phyloP scores from a whole-genome alignment of 2,797 vertebrate genomes.

The Gephyroberyx darwinii region DNA sequence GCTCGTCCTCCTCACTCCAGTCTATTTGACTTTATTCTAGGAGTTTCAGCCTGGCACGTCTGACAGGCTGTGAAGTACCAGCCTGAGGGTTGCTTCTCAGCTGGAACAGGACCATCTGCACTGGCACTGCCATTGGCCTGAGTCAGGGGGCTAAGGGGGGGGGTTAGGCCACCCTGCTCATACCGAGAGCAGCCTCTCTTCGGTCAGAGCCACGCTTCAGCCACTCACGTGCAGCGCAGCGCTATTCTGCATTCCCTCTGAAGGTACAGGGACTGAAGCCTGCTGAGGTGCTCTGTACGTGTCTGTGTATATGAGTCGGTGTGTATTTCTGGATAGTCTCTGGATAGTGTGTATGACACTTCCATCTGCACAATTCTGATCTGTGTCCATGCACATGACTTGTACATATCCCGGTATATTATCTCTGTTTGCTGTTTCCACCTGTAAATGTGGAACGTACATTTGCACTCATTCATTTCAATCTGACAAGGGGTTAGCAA shows the following conservation, averaged over 20 bases:
- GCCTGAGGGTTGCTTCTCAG: conserved; percentile 42
- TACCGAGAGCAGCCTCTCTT: conserved; percentile 9
- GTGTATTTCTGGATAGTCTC: conserved; percentile 3
- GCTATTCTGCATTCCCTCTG: conserved; percentile 7
- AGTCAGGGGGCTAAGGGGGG: conserved; percentile 7
- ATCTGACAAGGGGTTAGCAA: too few relatives aligned
- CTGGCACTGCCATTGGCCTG: conserved; percentile 7
- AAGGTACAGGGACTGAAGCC: conserved; percentile 16
- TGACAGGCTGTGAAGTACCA: conserved; percentile 61
- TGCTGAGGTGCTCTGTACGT: conserved; percentile 11
- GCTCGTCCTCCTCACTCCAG: conserved; percentile 8
- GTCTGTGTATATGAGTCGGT: conserved; percentile 22
- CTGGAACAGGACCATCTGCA: conserved; percentile 60
- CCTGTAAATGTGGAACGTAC: too few relatives aligned
- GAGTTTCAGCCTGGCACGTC: conserved; percentile 54
- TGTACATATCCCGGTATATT: not conserved
- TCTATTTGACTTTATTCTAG: conserved; percentile 23
- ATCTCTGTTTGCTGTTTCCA: too few relatives aligned
- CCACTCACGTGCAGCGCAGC: conserved; percentile 11
- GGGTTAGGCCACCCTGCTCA: conserved; percentile 8
- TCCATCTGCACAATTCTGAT: conserved; percentile 1
- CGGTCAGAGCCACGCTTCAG: conserved; percentile 3
- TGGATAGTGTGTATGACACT: not conserved
- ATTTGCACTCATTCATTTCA: too few relatives aligned
- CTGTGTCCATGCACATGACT: not conserved